Evolutionary conservation across 1,140 invertebrate species (phyloP), one percentile per base, ranked within the genome.

Genomic region (Drosophila pandora): DNA sequence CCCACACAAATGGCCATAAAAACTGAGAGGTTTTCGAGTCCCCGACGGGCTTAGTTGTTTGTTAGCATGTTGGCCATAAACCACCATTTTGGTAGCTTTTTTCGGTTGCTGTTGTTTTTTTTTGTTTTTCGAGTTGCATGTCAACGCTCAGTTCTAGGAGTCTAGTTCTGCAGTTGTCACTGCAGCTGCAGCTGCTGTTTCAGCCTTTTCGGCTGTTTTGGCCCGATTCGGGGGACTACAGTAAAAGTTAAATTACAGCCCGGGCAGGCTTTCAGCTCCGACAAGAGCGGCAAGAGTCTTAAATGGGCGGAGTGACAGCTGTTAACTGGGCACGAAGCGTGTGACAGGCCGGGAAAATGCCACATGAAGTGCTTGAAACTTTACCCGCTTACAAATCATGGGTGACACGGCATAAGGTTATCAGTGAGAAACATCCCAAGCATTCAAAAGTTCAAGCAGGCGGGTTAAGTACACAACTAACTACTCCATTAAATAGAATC

Each of bases 61-160:
- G 50, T 43, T 21, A 21, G 41, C 30, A 63, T 73, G 50, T 72
- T 52, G 58, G 70, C 70, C 70, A 56, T 73, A 73, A 73, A 73
- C 69, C 70, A 50, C 50, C 52, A 73, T 73, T 73, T 52, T 28
- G 28, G 43, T 25, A 55, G 39, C 10, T 50, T 5, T 55, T 57
- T 50, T 13, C 8, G 13, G 48, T 61, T 0, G 17, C 17, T 17
- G 17, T 62, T 48, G 3, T n/a, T 32, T 10, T 25, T 34, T 50
- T 34, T 50, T 34, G 34, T 22, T 21, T 30, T 6, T 39, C 5
- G 41, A 43, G 43, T 73, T 73, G 70, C 69, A 73, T 73, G 70
- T 61, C 69, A 43, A 41, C 59, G 59, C 30, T 55, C 58, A 63
- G 68, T 73, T 73, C 34, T n/a, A 32, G 28, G 45, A 64, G 58